Conservation (phyloP, 1,140 invertebrate species). For the Bombyx mandarina region DNA sequence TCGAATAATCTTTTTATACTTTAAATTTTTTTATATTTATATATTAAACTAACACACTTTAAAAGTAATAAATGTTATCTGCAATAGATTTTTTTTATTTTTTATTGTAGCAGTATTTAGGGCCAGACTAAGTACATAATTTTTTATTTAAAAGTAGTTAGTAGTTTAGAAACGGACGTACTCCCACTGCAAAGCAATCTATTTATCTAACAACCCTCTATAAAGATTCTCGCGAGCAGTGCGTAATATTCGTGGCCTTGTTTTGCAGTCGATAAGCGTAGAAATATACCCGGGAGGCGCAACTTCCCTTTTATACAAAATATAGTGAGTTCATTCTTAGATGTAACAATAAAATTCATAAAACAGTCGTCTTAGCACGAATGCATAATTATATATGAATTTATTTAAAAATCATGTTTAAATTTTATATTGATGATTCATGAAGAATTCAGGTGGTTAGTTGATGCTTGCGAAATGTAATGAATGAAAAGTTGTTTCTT, state of each 20-base stretch:
- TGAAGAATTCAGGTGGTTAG: too few relatives aligned
- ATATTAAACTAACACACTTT: too few relatives aligned
- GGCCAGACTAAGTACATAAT: slow-evolving; percentile 7
- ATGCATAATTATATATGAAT: neutral
- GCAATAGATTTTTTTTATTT: too few relatives aligned
- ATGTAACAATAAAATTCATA: neutral
- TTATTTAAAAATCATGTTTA: neutral
- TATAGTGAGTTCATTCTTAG: neutral
- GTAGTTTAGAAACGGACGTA: slow-evolving; percentile 24
- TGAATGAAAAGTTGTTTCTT: too few relatives aligned
- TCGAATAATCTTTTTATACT: too few relatives aligned
- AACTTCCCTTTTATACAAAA: slow-evolving; percentile 10
- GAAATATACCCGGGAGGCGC: slow-evolving; percentile 7
- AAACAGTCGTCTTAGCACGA: neutral
- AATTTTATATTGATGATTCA: too few relatives aligned
- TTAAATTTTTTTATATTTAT: too few relatives aligned
- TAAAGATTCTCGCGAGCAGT: slow-evolving; percentile 21
- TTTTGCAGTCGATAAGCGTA: slow-evolving; percentile 14
- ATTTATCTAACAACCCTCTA: slow-evolving; percentile 32
- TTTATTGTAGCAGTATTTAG: too few relatives aligned
- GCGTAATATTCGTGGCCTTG: slow-evolving; percentile 10
- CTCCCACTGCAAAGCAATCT: slow-evolving; percentile 24
- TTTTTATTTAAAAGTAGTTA: slow-evolving; percentile 32
- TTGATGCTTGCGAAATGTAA: too few relatives aligned
- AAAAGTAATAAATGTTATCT: too few relatives aligned